Evolutionary conservation across 2,888 invertebrate species (phyloP).

Genomic region (Diarsia rubi): DNA sequence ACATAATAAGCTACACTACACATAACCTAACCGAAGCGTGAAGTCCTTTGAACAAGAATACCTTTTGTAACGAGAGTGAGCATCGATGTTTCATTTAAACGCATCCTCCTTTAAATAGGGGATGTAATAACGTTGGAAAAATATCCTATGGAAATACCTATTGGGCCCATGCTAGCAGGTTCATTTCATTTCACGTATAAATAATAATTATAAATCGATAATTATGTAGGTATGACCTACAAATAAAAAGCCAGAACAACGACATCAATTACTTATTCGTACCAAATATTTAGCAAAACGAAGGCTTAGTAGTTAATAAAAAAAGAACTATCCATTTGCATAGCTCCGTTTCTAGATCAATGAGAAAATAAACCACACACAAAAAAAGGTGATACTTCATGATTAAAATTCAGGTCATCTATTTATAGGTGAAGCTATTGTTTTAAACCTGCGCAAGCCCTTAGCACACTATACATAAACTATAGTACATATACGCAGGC

Average conservation of each 20-base stretch:
- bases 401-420: not conserved
- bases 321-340: not conserved
- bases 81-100: not conserved
- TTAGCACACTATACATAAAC: not conserved
- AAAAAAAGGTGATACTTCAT: not conserved
- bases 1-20: not conserved
- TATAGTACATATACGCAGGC: not conserved
- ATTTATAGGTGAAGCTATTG: not conserved
- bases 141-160: not conserved
- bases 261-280: not conserved
- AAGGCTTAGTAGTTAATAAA: not conserved
- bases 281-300: not conserved
- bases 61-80: not conserved
- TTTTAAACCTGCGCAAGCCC: constrained; percentile 27
- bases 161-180: not conserved
- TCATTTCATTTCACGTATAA: not conserved
- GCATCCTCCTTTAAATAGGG: not conserved
- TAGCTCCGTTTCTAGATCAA: not conserved
- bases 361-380: not conserved
- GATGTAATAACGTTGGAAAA: not conserved
- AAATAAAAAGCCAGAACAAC: not conserved
- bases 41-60: not conserved
- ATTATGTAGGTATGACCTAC: not conserved
- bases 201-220: not conserved
- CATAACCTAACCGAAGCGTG: not conserved